Conservation (phyloP, 2,797 vertebrate species). For the Acanthis flammea region DNA sequence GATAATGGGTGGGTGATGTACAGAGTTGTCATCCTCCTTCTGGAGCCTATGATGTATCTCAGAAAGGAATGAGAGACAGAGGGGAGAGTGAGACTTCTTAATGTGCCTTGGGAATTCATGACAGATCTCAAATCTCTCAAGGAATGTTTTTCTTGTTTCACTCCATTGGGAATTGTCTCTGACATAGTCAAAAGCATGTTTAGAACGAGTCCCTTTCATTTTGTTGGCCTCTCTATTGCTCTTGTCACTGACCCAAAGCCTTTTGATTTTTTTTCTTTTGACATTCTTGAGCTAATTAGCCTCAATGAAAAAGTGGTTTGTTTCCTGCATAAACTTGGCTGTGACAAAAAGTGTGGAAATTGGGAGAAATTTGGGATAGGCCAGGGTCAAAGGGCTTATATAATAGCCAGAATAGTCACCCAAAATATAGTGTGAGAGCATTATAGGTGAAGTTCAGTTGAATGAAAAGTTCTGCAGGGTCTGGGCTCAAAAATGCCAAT, state of each 20-base stretch:
- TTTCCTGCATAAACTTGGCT: conserved; percentile 67
- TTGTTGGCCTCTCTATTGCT: conserved; percentile 46
- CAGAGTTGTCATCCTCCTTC: not conserved
- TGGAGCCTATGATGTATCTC: not conserved
- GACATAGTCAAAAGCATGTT: conserved; percentile 51
- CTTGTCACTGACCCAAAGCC: conserved; percentile 58
- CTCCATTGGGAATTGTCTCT: conserved; percentile 60
- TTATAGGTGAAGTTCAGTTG: not conserved
- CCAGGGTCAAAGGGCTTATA: conserved; percentile 54
- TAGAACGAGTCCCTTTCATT: conserved; percentile 51
- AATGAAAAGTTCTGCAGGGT: not conserved
- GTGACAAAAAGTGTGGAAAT: conserved; percentile 35
- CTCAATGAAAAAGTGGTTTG: conserved; percentile 68
- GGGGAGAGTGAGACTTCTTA: not conserved
- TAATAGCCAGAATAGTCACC: conserved; percentile 16
- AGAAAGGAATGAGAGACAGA: conserved; percentile 10
- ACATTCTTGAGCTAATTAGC: conserved; percentile 66
- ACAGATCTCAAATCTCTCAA: conserved; percentile 3
- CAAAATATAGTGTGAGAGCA: conserved; percentile 46
- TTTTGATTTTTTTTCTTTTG: conserved; percentile 52
- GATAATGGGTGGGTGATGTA: not conserved
- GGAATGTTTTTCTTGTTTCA: conserved; percentile 61
- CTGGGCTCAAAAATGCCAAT: not conserved
- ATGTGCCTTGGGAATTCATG: not conserved
- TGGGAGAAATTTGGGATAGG: conserved; percentile 42